Conservation (phyloP, 2,888 invertebrate genomes). For the Ophion ventricosus region DNA sequence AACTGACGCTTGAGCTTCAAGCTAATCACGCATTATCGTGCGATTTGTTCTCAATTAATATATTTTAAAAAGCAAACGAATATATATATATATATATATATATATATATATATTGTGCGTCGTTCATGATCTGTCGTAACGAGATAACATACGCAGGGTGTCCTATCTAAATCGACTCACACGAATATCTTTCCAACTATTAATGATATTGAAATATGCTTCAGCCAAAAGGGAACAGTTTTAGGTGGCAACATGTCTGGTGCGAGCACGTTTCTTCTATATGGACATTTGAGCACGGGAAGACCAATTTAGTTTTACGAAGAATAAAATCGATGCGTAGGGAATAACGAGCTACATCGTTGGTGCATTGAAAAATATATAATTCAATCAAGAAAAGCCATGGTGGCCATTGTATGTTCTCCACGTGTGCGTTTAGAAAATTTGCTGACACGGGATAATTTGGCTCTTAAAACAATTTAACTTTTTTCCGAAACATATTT, state of each 20-base stretch:
- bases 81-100: slow-evolving; percentile 71
- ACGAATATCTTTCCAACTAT: not conserved
- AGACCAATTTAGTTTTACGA: not conserved
- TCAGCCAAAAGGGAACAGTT: not conserved
- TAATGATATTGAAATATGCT: not conserved
- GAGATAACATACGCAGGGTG: slow-evolving; percentile 42
- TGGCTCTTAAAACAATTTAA: not conserved
- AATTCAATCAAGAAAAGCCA: not conserved
- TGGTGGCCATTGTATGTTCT: too few species aligned
- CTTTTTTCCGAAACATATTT: not conserved
- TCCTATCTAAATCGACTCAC: not conserved
- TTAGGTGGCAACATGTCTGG: not conserved
- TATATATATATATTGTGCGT: slow-evolving; percentile 76
- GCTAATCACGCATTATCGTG: slow-evolving; percentile 59
- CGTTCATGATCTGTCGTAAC: slow-evolving; percentile 69
- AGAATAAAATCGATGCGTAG: not conserved
- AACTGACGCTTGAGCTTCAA: slow-evolving; percentile 80
- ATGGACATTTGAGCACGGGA: not conserved
- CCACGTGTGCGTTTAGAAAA: not conserved
- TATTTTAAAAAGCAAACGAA: slow-evolving; percentile 69
- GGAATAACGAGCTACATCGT: not conserved
- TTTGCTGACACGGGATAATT: not conserved
- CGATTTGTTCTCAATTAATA: slow-evolving; percentile 36
- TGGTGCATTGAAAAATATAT: not conserved
- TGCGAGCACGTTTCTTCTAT: not conserved